Evolutionary conservation across 2,888 invertebrate species (phyloP), one percentile per base, ranked within the genome.

Genomic region (Tetragnatha montana): DNA sequence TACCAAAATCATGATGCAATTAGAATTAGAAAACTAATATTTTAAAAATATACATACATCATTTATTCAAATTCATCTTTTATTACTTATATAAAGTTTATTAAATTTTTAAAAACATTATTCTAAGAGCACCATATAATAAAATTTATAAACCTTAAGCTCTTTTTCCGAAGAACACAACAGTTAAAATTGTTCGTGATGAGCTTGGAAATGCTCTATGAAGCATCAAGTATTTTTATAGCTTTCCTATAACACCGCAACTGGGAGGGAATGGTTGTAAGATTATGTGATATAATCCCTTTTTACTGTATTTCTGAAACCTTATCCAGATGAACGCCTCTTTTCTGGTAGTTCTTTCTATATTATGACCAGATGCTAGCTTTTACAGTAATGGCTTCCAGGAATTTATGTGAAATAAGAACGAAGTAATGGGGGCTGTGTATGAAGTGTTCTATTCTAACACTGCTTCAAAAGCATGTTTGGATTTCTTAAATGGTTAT

Each of bases 161-260:
- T 12, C 17, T 74, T 35, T 74, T 76, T 50, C 76, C n/a, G 35
- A 75, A n/a, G 7, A 22, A 17, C 71, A 71, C 49, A 50, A 81
- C 73, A 50, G 60, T 35, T 21, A 8, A 60, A 74, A 60, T 6
- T n/a, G 22, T 82, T 71, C 82, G 82, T 82, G 82, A 82, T 74
- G 35, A 49, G 82, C 73, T 22, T 82, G 49, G 50, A 74, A 82
- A 82, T 82, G 73, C 22, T 14, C 22, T 8, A 8, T 74, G 73
- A 82, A 21, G 51, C 50, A 50, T 82, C 74, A 22, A 73, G 74
- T 51, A 60, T 73, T 82, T 22, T 21, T 21, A 51, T n/a, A 51
- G 73, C 17, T 73, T 35, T 51, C 22, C 8, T 14, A 4, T 60
- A n/a, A 60, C 14, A 19, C 78, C 17, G 78, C 35, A 78, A 73